phyloP scores from a whole-genome alignment of 1,140 invertebrate genomes.

The Bombus superbus region DNA sequence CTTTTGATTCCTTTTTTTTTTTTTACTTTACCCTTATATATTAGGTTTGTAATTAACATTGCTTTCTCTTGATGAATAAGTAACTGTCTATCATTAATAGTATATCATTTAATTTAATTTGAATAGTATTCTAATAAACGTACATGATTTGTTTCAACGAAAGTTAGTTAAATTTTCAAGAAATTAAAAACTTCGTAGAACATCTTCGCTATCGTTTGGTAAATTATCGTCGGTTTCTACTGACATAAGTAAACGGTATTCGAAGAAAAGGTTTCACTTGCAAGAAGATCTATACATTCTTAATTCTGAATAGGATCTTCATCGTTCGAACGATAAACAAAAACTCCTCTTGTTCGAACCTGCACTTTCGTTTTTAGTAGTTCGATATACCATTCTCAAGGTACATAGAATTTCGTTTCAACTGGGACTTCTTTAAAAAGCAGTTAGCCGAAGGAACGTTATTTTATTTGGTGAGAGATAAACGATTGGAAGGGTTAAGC shows the following conservation, averaged over 20 bases:
- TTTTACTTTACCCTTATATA: no score
- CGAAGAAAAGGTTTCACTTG: not conserved
- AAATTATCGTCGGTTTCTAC: not conserved
- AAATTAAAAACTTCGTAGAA: no score
- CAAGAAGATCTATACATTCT: not conserved
- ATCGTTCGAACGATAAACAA: not conserved
- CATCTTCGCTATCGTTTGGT: no score
- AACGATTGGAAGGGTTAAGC: conserved; percentile 31
- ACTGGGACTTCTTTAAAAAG: not conserved
- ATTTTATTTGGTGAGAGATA: not conserved
- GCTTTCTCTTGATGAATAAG: no score
- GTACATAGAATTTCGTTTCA: no score
- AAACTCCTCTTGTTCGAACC: not conserved
- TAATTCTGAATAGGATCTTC: not conserved
- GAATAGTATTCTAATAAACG: no score
- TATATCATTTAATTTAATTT: no score
- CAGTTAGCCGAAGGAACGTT: not conserved
- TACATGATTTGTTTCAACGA: no score
- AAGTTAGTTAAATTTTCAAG: no score
- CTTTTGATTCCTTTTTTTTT: no score
- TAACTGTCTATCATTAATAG: no score
- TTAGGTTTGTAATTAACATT: no score
- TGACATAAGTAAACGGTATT: not conserved
- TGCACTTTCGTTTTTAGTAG: not conserved
- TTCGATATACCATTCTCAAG: not conserved